Evolutionary conservation across 2,888 invertebrate species (phyloP).

Genomic region (Caenorhabditis becei): DNA sequence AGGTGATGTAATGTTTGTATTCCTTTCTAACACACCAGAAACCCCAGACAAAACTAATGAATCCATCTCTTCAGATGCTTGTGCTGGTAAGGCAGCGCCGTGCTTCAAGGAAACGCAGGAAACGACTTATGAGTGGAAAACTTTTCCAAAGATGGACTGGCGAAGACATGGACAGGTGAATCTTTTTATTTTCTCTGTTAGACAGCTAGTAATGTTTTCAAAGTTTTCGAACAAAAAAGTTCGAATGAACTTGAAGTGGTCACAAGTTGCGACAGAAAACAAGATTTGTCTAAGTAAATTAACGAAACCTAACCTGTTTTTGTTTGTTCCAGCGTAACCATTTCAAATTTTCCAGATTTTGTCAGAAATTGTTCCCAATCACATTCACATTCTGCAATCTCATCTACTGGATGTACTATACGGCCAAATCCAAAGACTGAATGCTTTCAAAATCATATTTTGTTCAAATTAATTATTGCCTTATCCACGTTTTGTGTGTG

Average conservation of each 20-base stretch:
- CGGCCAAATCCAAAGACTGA: constrained; percentile 76
- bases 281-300: background rate
- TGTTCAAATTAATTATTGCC: constrained; percentile 3
- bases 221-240: background rate
- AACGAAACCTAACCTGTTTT: background rate
- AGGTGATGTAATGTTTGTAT: too few species aligned
- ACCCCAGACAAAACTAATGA: background rate
- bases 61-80: constrained; percentile 63
- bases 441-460: background rate
- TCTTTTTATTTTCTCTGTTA: background rate
- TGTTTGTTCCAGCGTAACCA: background rate
- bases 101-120: constrained; percentile 69
- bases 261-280: constrained; percentile 9
- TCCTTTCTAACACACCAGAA: too few species aligned
- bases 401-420: constrained; percentile 80
- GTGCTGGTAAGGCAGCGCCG: constrained; percentile 67
- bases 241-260: constrained; percentile 8
- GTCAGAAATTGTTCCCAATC: constrained; percentile 80
- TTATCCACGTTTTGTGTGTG: constrained; percentile 23
- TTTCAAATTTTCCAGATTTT: constrained; percentile 70
- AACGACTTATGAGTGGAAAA: constrained; percentile 72
- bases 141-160: constrained; percentile 79
- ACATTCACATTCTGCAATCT: constrained; percentile 79
- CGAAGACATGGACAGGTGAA: constrained; percentile 79
- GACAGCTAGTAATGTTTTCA: too few species aligned